Conservation (phyloP, 1,140 invertebrate species). For the Diploscapter pachys region DNA sequence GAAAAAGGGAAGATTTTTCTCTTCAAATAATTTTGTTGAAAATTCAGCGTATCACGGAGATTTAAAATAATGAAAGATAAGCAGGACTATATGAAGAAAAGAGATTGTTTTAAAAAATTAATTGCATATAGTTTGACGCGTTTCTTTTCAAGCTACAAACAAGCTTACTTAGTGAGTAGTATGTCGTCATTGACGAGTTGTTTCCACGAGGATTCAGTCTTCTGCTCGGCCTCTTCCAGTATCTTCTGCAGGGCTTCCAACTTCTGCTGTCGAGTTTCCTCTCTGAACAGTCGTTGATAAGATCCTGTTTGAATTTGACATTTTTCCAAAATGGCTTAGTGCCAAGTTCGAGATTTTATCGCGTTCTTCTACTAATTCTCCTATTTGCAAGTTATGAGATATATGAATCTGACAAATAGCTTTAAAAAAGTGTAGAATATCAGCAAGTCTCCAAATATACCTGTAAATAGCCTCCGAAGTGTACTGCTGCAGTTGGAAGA, state of each 20-base stretch:
- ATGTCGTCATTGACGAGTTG: constrained; percentile 85
- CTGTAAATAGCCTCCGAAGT: constrained; percentile 66
- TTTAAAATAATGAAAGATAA: not conserved
- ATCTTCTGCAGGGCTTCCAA: constrained; percentile 76
- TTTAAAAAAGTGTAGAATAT: constrained; percentile 69
- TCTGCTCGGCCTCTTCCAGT: constrained; percentile 75
- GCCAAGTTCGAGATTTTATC: too few relatives aligned
- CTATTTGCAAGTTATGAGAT: constrained; percentile 44
- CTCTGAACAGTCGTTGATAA: constrained; percentile 12
- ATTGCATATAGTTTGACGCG: too few relatives aligned
- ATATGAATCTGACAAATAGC: constrained; percentile 74
- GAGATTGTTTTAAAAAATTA: too few relatives aligned
- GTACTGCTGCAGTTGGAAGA: constrained; percentile 57
- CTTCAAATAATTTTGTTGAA: too few relatives aligned
- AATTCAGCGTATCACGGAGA: not conserved
- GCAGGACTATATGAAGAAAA: too few relatives aligned
- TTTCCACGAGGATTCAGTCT: constrained; percentile 82
- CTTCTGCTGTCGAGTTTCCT: constrained; percentile 68
- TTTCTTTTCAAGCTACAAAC: too few relatives aligned
- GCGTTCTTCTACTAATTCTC: not conserved
- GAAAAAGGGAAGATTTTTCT: too few relatives aligned
- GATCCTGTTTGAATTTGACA: not conserved
- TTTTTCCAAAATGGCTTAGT: not conserved
- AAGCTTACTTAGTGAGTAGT: constrained; percentile 71
- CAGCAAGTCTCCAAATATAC: constrained; percentile 17